A percentile compares a stretch with the other conserved stretches of the same genome.
Evolutionary conservation across 2,113 vertebrate genomes (phyloP).

Genomic region (Pipra filicauda): DNA sequence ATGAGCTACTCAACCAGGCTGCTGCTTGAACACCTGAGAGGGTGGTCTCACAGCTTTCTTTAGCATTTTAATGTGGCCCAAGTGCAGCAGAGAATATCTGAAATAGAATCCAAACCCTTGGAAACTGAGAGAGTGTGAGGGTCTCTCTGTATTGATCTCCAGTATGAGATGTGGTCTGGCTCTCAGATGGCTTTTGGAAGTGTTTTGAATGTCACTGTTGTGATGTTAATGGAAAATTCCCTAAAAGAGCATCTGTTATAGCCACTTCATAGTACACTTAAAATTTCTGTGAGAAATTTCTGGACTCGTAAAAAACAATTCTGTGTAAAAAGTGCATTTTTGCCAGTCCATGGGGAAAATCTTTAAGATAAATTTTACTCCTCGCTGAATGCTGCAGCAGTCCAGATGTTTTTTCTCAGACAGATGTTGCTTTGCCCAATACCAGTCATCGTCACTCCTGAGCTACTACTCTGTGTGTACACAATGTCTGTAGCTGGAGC

Average conservation of each 20-base stretch:
- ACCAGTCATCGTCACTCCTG: background rate
- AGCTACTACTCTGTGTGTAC: slow-evolving; percentile 17
- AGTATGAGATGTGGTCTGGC: background rate
- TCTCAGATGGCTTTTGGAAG: background rate
- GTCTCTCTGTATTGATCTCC: background rate
- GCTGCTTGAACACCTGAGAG: background rate
- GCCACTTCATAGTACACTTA: background rate
- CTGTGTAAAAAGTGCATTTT: background rate
- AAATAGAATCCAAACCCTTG: background rate
- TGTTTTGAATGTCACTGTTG: background rate
- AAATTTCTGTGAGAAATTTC: background rate
- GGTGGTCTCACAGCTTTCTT: background rate
- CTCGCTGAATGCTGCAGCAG: background rate
- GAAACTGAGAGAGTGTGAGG: background rate
- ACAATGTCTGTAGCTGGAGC: background rate
- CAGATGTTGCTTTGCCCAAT: slow-evolving; percentile 31
- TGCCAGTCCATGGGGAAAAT: background rate
- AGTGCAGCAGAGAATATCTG: background rate
- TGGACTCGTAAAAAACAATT: background rate
- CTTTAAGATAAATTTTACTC: slow-evolving; percentile 6
- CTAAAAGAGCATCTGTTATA: background rate
- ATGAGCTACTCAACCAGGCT: background rate
- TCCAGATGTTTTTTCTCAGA: slow-evolving; percentile 48
- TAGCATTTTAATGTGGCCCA: background rate
- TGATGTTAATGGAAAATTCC: background rate